These are phyloP conservation scores for Melanotaenia parkinsoni DNA, from an alignment of 2,797 vertebrate species.

Conservation along the genomic window DNA sequence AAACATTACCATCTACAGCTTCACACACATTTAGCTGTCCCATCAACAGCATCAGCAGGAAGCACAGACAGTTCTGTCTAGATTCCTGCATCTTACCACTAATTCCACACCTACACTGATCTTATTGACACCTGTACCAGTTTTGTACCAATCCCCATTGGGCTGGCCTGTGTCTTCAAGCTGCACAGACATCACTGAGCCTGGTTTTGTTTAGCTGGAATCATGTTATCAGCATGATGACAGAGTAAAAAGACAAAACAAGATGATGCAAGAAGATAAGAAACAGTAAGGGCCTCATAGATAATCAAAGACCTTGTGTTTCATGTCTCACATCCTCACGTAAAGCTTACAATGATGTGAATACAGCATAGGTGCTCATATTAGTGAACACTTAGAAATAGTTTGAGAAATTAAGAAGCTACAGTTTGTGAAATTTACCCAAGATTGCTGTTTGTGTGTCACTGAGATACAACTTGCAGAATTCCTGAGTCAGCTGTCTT, in stretches of 20 bases:
- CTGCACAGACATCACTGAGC: not conserved
- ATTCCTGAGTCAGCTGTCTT: constrained; percentile 60
- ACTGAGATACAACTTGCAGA: constrained; percentile 17
- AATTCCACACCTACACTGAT: not conserved
- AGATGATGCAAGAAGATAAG: not conserved
- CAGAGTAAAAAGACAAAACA: not conserved
- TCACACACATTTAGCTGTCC: not conserved
- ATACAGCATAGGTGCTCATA: not conserved
- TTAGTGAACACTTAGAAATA: constrained; percentile 25
- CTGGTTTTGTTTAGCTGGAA: not conserved
- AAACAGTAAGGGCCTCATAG: not conserved
- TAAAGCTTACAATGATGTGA: not conserved
- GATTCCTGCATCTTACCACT: not conserved
- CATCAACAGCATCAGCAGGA: not conserved
- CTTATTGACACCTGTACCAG: not conserved
- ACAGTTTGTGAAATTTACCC: constrained; percentile 43
- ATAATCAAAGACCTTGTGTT: not conserved
- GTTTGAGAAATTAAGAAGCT: constrained; percentile 28
- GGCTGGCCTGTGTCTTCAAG: not conserved
- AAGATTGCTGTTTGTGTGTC: constrained; percentile 18
- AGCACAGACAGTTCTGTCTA: not conserved
- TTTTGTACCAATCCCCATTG: not conserved
- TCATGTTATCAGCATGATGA: not conserved
- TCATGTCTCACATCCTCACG: not conserved
- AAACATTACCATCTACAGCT: not conserved